Base-by-base conservation (phyloP, 1,140 invertebrate species). In the Ips nitidus region DNA sequence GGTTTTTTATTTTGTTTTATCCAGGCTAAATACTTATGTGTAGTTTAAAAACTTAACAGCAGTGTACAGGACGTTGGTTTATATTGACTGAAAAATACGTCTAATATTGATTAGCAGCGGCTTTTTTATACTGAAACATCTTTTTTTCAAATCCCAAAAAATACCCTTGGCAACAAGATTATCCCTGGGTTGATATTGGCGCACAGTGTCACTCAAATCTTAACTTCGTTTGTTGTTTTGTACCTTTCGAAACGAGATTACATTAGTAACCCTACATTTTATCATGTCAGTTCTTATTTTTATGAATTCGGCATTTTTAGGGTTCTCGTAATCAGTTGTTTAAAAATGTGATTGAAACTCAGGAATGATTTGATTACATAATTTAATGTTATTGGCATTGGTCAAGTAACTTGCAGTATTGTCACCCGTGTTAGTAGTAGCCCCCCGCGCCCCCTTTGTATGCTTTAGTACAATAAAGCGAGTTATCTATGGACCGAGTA, bases 161-260 rank as follows among this genome's bases (percentile, higher is more conserved):
- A 41, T 59, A 42, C 40, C 8, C n/a, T 8, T n/a, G 4, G 8
- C 6, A 59, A 59, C 37, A 37, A 8, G 56, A 41, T 58, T 41
- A 58, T 59, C 6, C 41, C 41, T 6, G 41, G n/a, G 38, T 41
- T 40, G 2, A 41, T 41, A 58, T 58, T 37, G 38, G 37, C 57
- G n/a, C 5, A 59, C n/a, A 22, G 8, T 59, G 41, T 59, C 42
- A 42, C 5, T 42, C 2, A 59, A 42, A 59, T n/a, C 41, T 42
- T 59, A 59, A 59, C 57, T 41, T 59, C 37, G n/a, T 59, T 59
- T 59, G 40, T 6, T 42, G 57, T 59, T 59, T 59, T 41, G 41
- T 42, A 55, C 38, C 38, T 42, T 41, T 38, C 57, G 41, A n/a
- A 59, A 59, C 37, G 5, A 37, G 5, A 59, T 59, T 42, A n/a